Evolutionary conservation across 2,888 invertebrate genomes (phyloP), one percentile per base, ranked within the genome.

Genomic region (Drosophila aldrichi): DNA sequence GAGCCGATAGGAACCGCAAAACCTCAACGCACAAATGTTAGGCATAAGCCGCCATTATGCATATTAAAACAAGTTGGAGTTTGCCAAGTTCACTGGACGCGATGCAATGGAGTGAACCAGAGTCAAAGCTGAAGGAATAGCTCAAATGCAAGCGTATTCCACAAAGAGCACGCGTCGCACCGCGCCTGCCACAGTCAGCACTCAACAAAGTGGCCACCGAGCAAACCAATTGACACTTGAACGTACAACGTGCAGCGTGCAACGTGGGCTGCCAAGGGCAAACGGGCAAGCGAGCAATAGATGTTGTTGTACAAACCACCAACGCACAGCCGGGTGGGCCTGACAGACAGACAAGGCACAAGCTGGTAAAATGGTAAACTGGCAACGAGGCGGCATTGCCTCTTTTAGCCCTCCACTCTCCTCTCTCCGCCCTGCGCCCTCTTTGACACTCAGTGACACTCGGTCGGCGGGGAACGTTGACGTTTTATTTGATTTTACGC

Each of bases 401-500:
- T 56, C 59, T 66, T 65, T 68, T 73, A 59, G 69, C 64, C 77
- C 64, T 64, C 20, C 20, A 59, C 67, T 55, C 65, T 65, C 54
- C 62, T 61, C 76, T 48, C 68, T 62, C 60, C 60, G 62, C 70
- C 58, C 65, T 65, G 54, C 65, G 63, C 76, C 51, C 68, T 59
- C 62, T 7, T 2, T 20, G 6, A 68, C 55, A 65, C 51, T 63
- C 59, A 25, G 62, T 68, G 74, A 74, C 77, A 76, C 68, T 68
- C 67, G 60, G 77, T 62, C 64, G 67, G 66, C 69, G 62, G 75
- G 68, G 51, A 63, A 72, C 77, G 82, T 77, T 89, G 83, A 85
- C 86, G 88, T 86, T 86, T 88, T 86, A 89, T 89, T 90, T 90
- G 90, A 89, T 89, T 89, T 89, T 87, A 82, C 87, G 90, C 89